phyloP scores from a whole-genome alignment of 2,113 vertebrate species.

The Hydrochoerus hydrochaeris region DNA sequence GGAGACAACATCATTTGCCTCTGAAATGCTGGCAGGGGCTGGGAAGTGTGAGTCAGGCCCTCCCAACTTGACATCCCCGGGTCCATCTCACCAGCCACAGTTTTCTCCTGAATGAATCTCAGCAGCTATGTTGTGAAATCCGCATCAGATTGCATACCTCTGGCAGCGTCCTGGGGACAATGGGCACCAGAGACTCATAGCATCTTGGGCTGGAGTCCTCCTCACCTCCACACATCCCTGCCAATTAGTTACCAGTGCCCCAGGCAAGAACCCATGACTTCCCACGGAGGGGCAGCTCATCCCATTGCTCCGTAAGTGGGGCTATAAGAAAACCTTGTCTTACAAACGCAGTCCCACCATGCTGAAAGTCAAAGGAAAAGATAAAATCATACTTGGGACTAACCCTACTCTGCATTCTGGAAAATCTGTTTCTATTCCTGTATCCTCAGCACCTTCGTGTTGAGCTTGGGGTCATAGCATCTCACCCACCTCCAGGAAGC shows the following conservation, averaged over 20 bases:
- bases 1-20: constrained; percentile 56
- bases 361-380: constrained; percentile 3
- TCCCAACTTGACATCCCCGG: constrained; percentile 22
- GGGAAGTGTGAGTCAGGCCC: constrained; percentile 74
- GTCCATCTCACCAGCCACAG: constrained; percentile 31
- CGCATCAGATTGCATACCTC: constrained; percentile 45
- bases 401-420: background rate
- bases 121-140: constrained; percentile 64
- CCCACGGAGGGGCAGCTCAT: constrained; percentile 42
- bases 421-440: background rate
- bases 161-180: constrained; percentile 60
- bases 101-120: constrained; percentile 52
- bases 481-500: constrained; percentile 15
- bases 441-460: background rate
- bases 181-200: constrained; percentile 49
- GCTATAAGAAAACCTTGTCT: background rate
- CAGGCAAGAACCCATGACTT: constrained; percentile 44
- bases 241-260: constrained; percentile 24
- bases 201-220: constrained; percentile 49
- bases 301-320: background rate
- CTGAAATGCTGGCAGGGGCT: constrained; percentile 66
- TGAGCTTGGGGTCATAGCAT: background rate
- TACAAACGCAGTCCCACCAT: background rate
- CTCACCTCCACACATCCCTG: constrained; percentile 50
- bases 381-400: background rate